Evolutionary conservation across 2,888 invertebrate species (phyloP).

Genomic region (Amblyjoppa proteus): DNA sequence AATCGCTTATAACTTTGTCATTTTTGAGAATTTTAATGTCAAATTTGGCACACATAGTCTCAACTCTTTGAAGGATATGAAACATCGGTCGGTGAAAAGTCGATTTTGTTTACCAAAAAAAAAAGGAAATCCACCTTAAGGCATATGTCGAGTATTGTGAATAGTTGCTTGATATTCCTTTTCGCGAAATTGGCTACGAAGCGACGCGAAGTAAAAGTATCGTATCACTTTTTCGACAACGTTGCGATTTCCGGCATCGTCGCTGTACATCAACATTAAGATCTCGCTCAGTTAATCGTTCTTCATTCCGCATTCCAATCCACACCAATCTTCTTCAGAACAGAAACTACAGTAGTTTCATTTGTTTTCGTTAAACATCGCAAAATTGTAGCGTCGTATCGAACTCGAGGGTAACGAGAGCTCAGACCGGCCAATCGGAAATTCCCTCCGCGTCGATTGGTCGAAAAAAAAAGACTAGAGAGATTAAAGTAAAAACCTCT

Average conservation of each 20-base stretch:
- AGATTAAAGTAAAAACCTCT: constrained; percentile 23
- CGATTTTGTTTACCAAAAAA: too few relatives aligned
- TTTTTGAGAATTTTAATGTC: too few relatives aligned
- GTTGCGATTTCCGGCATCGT: background rate
- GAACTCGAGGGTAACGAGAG: background rate
- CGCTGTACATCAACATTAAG: background rate
- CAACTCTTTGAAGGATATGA: too few relatives aligned
- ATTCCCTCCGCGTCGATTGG: constrained; percentile 52
- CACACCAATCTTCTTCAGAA: background rate
- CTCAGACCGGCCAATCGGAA: constrained; percentile 45
- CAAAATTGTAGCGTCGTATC: constrained; percentile 28
- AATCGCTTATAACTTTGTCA: too few relatives aligned
- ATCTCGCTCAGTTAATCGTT: background rate
- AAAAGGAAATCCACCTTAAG: too few relatives aligned
- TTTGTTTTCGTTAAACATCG: constrained; percentile 15
- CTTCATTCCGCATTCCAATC: background rate
- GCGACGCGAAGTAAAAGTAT: too few relatives aligned
- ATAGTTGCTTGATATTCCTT: too few relatives aligned
- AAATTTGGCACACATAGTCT: too few relatives aligned
- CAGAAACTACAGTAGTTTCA: background rate
- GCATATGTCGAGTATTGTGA: too few relatives aligned
- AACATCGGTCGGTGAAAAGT: too few relatives aligned
- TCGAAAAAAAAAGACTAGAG: constrained; percentile 24
- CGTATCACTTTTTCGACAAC: too few relatives aligned
- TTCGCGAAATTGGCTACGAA: too few relatives aligned